Evolutionary conservation across 2,888 invertebrate genomes (phyloP), one percentile per base, ranked within the genome.

Genomic region (Agriopis marginaria): DNA sequence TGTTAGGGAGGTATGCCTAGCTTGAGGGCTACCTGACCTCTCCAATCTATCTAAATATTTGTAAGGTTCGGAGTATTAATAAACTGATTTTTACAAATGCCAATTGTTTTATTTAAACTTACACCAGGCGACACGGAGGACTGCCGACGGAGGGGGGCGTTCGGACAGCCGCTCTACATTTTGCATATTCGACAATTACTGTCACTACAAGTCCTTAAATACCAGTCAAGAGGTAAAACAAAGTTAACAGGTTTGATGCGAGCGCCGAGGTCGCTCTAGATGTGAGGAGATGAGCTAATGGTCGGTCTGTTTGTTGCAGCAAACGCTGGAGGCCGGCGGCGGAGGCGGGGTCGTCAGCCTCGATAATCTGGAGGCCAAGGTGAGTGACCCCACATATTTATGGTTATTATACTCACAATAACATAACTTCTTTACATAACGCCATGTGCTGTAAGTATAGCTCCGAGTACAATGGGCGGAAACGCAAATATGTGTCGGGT

Each of bases 351-450:
- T 97, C 96, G 96, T 96, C 75, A 96, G 97, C 91, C 94, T 97
- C 82, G 97, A 97, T 88, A 96, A 95, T 76, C 93, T 97, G 84
- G 97, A 97, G 90, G 97, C 97, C 75, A 97, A 97, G 96, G 97
- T 97, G 91, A 91, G 93, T 89, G 78, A 82, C 77, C 81, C 68
- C 70, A 73, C 67, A 66, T 32, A 53, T n/a, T 47, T 74, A 73
- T 71, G 66, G 65, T 54, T 51, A 61, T 56, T 55, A 56, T 51
- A 63, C 55, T 45, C 14, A 42, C 17, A 54, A 61, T 66, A 58
- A 72, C 66, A 61, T 58, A 44, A 56, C 63, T 71, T 47, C 42
- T 71, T 72, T 75, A 73, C 67, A 70, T 72, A 75, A 71, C 63
- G 62, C 60, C 59, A 40, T 64, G 39, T 58, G 64, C 53, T 64